These are phyloP conservation scores for Trichomalopsis sarcophagae DNA, from an alignment of 1,140 invertebrate species.

Conservation along the genomic window DNA sequence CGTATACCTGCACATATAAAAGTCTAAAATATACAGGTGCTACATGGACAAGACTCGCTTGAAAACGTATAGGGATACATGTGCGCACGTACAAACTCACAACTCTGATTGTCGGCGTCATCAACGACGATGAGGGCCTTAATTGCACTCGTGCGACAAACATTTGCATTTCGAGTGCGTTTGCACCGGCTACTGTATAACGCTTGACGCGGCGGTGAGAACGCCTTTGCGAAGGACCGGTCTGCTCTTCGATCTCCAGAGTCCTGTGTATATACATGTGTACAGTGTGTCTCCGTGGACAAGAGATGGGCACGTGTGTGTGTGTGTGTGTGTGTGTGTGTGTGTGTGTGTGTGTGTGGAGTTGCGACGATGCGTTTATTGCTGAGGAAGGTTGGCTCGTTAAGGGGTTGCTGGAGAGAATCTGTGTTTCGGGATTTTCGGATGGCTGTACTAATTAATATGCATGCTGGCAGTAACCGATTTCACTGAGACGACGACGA, in stretches of 20 bases:
- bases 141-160: slow-evolving; percentile 26
- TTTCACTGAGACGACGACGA: not conserved
- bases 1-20: not conserved
- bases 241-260: not conserved
- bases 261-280: not conserved
- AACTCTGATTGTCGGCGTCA: not conserved
- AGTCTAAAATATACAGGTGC: too few species aligned
- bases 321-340: not conserved
- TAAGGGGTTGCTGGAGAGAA: not conserved
- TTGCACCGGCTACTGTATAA: slow-evolving; percentile 8
- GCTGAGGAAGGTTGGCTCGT: not conserved
- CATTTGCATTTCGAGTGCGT: slow-evolving; percentile 33
- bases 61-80: too few species aligned
- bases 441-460: not conserved
- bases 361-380: not conserved
- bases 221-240: not conserved
- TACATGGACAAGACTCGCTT: too few species aligned
- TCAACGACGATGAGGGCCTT: not conserved
- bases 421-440: not conserved
- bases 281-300: not conserved
- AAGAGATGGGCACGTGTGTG: not conserved
- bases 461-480: not conserved
- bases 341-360: not conserved
- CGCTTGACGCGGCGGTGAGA: slow-evolving; percentile 5
- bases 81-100: not conserved